phyloP scores from a whole-genome alignment of 2,797 vertebrate species.

The Neosilurus hyrtlii region DNA sequence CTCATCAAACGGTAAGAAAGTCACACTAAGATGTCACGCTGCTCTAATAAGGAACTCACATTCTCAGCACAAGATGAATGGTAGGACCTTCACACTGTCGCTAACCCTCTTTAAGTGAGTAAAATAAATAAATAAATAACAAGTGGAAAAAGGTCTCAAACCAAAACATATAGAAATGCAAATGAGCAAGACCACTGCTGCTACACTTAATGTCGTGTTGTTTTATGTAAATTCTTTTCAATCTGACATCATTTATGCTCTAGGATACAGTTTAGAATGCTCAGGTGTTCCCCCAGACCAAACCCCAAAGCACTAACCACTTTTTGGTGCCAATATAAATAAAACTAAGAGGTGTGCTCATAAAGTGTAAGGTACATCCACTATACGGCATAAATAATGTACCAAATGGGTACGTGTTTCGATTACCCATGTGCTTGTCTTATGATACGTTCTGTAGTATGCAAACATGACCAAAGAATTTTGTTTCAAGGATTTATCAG shows the following conservation, averaged over 20 bases:
- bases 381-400: too few relatives aligned
- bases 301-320: neutral
- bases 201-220: neutral
- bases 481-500: too few relatives aligned
- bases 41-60: conserved; percentile 62
- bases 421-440: too few relatives aligned
- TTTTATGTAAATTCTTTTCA: neutral
- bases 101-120: neutral
- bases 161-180: neutral
- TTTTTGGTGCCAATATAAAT: neutral
- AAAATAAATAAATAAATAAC: neutral
- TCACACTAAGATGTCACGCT: conserved; percentile 41
- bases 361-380: too few relatives aligned
- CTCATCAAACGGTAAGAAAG: conserved; percentile 61
- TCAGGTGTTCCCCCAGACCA: too few relatives aligned
- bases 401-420: too few relatives aligned
- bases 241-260: neutral
- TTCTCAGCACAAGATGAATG: conserved; percentile 47
- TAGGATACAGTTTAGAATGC: neutral
- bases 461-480: too few relatives aligned
- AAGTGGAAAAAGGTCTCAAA: neutral
- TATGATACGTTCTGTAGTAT: too few relatives aligned
- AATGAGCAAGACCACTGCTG: too few relatives aligned
- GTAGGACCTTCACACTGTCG: neutral
- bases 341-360: too few relatives aligned